These are phyloP conservation scores for Cyclina sinensis DNA, from an alignment of 1,140 invertebrate genomes.

Conservation along the genomic window DNA sequence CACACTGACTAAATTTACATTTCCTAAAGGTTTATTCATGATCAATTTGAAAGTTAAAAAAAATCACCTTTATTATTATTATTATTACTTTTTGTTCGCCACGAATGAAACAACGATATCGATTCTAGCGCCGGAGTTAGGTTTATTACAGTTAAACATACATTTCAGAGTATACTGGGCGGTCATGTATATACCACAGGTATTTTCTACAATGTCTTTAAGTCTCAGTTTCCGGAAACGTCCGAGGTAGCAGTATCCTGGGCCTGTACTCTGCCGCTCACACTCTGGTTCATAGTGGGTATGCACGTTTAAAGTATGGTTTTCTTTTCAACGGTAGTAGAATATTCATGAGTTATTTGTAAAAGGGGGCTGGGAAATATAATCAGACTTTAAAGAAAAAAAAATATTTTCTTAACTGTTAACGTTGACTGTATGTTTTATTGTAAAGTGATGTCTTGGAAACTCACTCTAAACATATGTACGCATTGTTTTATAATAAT, in stretches of 20 bases:
- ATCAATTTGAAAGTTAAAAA: not conserved
- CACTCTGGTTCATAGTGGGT: slow-evolving; percentile 39
- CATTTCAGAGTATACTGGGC: slow-evolving; percentile 39
- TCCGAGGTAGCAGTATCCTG: slow-evolving; percentile 17
- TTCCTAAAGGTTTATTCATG: not conserved
- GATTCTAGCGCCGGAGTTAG: not conserved
- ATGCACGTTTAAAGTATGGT: not conserved
- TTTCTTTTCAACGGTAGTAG: not conserved
- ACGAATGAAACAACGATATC: no score
- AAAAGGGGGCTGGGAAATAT: not conserved
- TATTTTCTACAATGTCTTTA: slow-evolving; percentile 47
- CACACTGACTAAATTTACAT: not conserved
- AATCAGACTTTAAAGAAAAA: not conserved
- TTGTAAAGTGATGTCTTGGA: not conserved
- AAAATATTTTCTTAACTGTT: not conserved
- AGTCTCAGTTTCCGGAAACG: not conserved
- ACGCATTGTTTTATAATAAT: no score
- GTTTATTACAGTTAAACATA: not conserved
- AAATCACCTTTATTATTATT: no score
- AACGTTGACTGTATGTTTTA: not conserved
- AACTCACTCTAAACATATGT: not conserved
- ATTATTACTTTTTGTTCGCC: no score
- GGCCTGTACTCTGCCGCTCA: slow-evolving; percentile 32
- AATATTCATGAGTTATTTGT: not conserved
- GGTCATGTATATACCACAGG: slow-evolving; percentile 40